Evolutionary conservation across 2,113 vertebrate species (phyloP).

Genomic region (Apeltes quadracus): DNA sequence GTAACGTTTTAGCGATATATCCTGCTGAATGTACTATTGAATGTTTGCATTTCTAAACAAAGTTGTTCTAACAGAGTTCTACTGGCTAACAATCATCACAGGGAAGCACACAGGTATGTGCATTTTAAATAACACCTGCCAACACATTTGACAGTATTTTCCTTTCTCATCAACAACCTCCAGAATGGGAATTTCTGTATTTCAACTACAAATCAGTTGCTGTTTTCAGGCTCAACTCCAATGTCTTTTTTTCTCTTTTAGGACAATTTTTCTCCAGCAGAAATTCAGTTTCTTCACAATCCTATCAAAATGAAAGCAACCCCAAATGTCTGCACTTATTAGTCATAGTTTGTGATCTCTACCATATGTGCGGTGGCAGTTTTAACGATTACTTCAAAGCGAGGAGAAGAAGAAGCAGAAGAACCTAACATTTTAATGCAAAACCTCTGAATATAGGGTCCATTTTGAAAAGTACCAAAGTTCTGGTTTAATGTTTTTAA

Average conservation of each 20-base stretch:
- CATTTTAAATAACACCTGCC: conserved; percentile 12
- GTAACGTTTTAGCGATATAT: conserved; percentile 53
- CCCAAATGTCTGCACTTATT: background rate
- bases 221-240: background rate
- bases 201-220: conserved; percentile 23
- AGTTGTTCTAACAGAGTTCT: conserved; percentile 27
- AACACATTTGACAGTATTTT: conserved; percentile 25
- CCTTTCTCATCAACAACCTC: background rate
- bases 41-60: conserved; percentile 56
- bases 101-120: conserved; percentile 8
- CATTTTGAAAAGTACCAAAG: background rate
- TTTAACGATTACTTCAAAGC: background rate
- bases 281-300: background rate
- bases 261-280: background rate
- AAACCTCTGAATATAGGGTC: background rate
- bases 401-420: background rate
- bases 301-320: background rate
- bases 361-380: background rate
- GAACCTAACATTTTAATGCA: background rate
- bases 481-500: background rate
- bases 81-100: conserved; percentile 15
- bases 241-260: background rate
- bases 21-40: conserved; percentile 75
- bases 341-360: background rate
- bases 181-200: conserved; percentile 12